phyloP scores from a whole-genome alignment of 2,797 vertebrate genomes.

The Eulemur mongoz region DNA sequence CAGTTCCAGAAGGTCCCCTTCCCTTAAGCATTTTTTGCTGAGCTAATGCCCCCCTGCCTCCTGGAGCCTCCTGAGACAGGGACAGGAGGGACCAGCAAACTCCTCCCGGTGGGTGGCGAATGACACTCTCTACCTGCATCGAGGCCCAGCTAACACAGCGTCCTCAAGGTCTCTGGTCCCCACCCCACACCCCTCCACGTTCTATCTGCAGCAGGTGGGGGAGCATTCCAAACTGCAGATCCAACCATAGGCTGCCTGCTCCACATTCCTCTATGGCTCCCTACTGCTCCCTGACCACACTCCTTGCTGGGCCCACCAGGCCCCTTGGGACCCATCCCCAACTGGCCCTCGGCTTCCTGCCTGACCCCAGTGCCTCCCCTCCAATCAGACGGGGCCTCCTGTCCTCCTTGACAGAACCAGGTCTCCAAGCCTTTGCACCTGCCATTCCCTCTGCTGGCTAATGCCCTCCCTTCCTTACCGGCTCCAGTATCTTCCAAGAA shows the following conservation, averaged over 20 bases:
- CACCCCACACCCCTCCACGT: no score
- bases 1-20: background rate
- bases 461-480: background rate
- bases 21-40: background rate
- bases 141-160: no score
- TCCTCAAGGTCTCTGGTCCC: background rate
- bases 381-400: background rate
- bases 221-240: background rate
- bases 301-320: background rate
- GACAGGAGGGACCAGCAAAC: background rate
- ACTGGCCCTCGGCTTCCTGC: background rate
- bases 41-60: background rate
- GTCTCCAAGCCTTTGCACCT: background rate
- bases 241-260: background rate
- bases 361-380: background rate
- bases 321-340: background rate
- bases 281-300: background rate
- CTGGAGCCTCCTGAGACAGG: background rate
- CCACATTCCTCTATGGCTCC: background rate
- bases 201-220: no score
- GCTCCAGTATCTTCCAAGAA: background rate
- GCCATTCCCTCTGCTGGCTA: background rate
- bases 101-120: background rate
- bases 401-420: background rate
- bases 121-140: no score